Conservation (phyloP, 2,113 vertebrate genomes). For the Antidorcas marsupialis region DNA sequence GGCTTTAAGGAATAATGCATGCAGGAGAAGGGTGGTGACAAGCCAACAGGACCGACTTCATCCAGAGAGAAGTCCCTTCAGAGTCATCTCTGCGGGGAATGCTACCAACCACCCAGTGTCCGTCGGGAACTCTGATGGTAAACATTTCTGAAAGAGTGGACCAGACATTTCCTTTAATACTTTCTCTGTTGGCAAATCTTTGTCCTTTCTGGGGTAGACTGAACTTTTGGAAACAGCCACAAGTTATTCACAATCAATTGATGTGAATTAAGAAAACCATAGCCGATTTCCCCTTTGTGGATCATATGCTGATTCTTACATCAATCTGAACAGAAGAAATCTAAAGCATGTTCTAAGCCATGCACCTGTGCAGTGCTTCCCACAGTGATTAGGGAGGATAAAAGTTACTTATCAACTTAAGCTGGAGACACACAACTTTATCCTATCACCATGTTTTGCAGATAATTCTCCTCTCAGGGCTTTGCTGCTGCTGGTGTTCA, state of each 20-base stretch:
- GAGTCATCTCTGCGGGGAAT: rapidly evolving
- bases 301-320: background rate
- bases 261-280: background rate
- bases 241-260: background rate
- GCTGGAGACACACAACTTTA: background rate
- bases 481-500: background rate
- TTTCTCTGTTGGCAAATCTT: background rate
- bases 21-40: background rate
- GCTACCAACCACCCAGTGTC: background rate
- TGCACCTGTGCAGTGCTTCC: rapidly evolving
- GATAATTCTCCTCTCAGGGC: background rate
- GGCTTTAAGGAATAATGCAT: background rate
- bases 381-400: background rate
- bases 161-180: background rate
- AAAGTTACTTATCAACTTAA: background rate
- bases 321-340: background rate
- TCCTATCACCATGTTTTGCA: background rate
- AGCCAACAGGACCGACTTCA: rapidly evolving
- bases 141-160: background rate
- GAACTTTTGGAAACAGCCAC: background rate
- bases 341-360: background rate
- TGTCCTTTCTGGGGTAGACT: background rate
- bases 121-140: background rate
- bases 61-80: background rate
- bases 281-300: background rate